Evolutionary conservation across 2,888 invertebrate species (phyloP).

Genomic region (Drosophila meridiana): DNA sequence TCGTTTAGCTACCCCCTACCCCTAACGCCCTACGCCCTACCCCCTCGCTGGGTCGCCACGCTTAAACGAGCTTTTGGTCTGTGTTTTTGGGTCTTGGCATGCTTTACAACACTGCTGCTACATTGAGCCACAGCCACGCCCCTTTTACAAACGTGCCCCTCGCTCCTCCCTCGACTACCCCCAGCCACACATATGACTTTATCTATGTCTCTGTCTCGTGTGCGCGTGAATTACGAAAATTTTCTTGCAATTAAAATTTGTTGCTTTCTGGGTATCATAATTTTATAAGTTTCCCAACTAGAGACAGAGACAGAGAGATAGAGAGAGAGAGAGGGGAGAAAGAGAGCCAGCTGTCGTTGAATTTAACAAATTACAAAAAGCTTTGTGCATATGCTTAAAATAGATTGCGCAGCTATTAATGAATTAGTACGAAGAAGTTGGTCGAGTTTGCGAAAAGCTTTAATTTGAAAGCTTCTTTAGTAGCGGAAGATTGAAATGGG

Average conservation of each 20-base stretch:
- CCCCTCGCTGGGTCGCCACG: conserved; percentile 10
- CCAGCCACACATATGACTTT: conserved; percentile 17
- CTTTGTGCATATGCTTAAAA: conserved; percentile 62
- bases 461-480: not conserved
- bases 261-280: conserved; percentile 78
- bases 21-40: not conserved
- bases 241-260: conserved; percentile 80
- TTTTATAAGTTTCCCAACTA: conserved; percentile 70
- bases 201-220: conserved; percentile 34
- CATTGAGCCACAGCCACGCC: conserved; percentile 4
- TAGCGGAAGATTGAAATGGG: not conserved
- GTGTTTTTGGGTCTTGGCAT: conserved; percentile 7
- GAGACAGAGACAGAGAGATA: not conserved
- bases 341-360: conserved; percentile 14
- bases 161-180: not conserved
- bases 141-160: not conserved
- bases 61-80: conserved; percentile 29
- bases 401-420: conserved; percentile 48
- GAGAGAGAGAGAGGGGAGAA: not conserved
- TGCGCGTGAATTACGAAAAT: conserved; percentile 67
- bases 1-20: not conserved
- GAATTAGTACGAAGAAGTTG: conserved; percentile 50
- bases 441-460: conserved; percentile 6
- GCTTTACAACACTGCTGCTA: conserved; percentile 6
- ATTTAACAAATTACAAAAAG: conserved; percentile 68